Evolutionary conservation across 2,888 invertebrate genomes (phyloP).

Genomic region (Molorchus minor): DNA sequence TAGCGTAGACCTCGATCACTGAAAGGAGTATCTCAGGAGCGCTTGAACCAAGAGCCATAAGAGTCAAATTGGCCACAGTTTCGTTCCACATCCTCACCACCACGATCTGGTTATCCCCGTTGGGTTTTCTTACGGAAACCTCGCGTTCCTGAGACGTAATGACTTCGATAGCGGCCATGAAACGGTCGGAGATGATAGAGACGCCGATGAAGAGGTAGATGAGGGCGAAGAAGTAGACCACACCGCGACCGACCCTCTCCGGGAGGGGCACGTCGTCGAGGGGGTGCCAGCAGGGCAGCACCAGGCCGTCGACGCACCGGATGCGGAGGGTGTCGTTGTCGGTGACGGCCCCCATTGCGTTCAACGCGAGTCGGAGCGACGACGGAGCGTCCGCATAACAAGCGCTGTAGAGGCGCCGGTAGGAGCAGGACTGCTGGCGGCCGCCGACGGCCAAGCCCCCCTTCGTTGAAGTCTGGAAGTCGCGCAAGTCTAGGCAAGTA

Average conservation of each 20-base stretch:
- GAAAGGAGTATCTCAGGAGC: slow-evolving; percentile 98
- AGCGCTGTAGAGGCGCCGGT: background rate
- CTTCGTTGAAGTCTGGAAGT: slow-evolving; percentile 42
- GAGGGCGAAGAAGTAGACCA: slow-evolving; percentile 88
- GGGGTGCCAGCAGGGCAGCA: slow-evolving; percentile 92
- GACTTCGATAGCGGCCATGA: slow-evolving; percentile 97
- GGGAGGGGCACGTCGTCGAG: slow-evolving; percentile 76
- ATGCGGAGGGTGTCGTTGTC: slow-evolving; percentile 37
- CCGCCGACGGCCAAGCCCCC: slow-evolving; percentile 47
- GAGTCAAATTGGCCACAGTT: slow-evolving; percentile 96
- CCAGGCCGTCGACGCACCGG: slow-evolving; percentile 82
- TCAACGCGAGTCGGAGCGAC: slow-evolving; percentile 29
- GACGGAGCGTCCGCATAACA: slow-evolving; percentile 24
- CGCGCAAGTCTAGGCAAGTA: slow-evolving; percentile 47
- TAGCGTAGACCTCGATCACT: slow-evolving; percentile 97
- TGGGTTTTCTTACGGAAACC: slow-evolving; percentile 88
- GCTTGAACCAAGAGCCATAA: slow-evolving; percentile 98
- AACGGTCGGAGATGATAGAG: slow-evolving; percentile 97
- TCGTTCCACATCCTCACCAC: slow-evolving; percentile 99
- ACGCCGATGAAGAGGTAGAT: slow-evolving; percentile 98
- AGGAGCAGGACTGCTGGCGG: slow-evolving; percentile 24
- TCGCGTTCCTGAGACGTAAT: slow-evolving; percentile 98
- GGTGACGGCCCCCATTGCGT: slow-evolving; percentile 44
- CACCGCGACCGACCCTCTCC: slow-evolving; percentile 85
- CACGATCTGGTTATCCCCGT: slow-evolving; percentile 87